Evolutionary conservation across 2,797 vertebrate genomes (phyloP).

Genomic region (Enteromius unitaeniatus): DNA sequence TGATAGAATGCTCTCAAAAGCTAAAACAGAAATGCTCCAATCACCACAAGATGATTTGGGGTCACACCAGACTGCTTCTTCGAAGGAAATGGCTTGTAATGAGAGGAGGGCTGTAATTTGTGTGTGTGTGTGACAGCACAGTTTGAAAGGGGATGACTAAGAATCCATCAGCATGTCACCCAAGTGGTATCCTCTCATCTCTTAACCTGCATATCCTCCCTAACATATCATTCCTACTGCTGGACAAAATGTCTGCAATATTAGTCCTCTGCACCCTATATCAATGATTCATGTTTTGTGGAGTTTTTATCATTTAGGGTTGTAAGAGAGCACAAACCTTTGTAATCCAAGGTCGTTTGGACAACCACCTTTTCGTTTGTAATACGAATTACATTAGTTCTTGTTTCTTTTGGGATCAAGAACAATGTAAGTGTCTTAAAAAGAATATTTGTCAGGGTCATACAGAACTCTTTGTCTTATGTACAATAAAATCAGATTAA

Average conservation of each 20-base stretch:
- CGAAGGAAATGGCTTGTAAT: slow-evolving; percentile 32
- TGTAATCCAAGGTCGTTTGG: background rate
- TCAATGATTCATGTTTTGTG: background rate
- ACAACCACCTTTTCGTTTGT: background rate
- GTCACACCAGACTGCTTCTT: slow-evolving; percentile 12
- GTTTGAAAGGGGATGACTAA: slow-evolving; percentile 12
- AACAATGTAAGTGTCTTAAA: background rate
- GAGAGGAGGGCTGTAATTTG: slow-evolving; percentile 16
- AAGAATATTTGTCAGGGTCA: background rate
- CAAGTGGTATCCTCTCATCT: slow-evolving; percentile 14
- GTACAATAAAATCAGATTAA: slow-evolving; percentile 12
- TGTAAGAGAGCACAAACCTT: slow-evolving; percentile 6
- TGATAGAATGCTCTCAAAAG: background rate
- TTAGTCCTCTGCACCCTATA: background rate
- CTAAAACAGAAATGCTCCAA: slow-evolving; percentile 28
- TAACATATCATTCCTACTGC: background rate
- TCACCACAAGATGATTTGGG: slow-evolving; percentile 1
- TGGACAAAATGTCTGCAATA: too few relatives aligned
- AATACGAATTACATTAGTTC: background rate
- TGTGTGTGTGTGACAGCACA: background rate
- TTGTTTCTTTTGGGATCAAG: background rate
- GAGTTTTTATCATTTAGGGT: background rate
- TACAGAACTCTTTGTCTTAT: background rate
- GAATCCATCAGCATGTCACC: slow-evolving; percentile 22
- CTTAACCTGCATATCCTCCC: background rate